Base-by-base conservation (phyloP, 2,888 invertebrate species). In the Liopterus haemorrhoidalis region DNA sequence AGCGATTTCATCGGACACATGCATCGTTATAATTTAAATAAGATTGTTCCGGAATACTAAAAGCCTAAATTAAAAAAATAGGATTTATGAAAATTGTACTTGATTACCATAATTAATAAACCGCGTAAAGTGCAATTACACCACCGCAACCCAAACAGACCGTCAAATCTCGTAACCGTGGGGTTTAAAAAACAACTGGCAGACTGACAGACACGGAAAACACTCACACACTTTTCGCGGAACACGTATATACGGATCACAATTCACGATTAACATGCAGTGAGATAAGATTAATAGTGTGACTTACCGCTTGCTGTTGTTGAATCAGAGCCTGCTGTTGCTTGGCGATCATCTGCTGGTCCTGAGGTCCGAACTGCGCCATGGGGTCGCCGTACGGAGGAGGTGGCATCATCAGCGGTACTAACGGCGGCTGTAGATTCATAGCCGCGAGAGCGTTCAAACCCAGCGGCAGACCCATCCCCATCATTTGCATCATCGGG, bases 391-490 rank as follows among this genome's bases (percentile, higher is more conserved):
- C 86, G 63, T 83, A 82, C 4, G 84, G 82, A 19, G 87, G 85
- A 11, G 87, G 85, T 22, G 87, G 87, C 74, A 90, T 78, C 86
- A 90, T 88, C 69, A 90, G 76, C 14, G 89, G 89, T 60, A 90
- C 87, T 56, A 91, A 69, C 1, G 94, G 93, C 16, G 94, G 93
- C 62, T 93, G 93, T 41, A 95, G 75, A 69, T 93, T 94, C 92
- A 95, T 94, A 24, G 93, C 90, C 14, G 92, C 92, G 49, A 92
- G 69, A 5, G 87, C 85, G 64, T 88, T 88, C 50, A 89, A 70
- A 11, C 86, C 86, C 49, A 88, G 69, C 2, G 87, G 86, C 52
- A 87, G 68, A 2, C 85, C 86, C 73, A 87, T 79, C 58, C 88
- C 85, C 67, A 87, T 77, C 86, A 90, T 85, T 61, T 83, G 82